These are phyloP conservation scores for Drosophila heteroneura DNA, from an alignment of 2,888 invertebrate genomes.

Conservation along the genomic window DNA sequence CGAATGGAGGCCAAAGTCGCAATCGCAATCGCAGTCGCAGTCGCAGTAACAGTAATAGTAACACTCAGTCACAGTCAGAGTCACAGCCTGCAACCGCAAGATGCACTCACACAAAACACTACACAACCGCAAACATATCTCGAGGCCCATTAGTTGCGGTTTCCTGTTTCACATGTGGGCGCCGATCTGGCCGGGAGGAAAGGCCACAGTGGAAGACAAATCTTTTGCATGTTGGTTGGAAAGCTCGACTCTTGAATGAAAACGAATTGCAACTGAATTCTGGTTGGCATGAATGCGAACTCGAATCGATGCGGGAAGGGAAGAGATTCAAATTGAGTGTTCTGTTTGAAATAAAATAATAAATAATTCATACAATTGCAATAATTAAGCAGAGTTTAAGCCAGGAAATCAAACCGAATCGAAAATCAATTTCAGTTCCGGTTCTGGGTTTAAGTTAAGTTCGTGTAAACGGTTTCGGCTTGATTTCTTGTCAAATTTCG, in stretches of 20 bases:
- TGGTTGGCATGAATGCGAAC: too few species aligned
- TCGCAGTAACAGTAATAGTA: conserved; percentile 3
- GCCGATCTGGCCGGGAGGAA: conserved; percentile 27
- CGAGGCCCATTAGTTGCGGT: conserved; percentile 54
- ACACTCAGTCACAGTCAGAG: background rate
- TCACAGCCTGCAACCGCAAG: conserved; percentile 23
- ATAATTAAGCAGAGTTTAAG: background rate
- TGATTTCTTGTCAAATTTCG: background rate
- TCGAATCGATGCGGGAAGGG: too few species aligned
- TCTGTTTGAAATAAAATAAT: background rate
- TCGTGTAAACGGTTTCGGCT: background rate
- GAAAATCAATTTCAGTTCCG: background rate
- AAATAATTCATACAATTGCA: background rate
- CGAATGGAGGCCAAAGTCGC: conserved; percentile 49
- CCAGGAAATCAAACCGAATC: background rate
- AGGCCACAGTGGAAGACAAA: conserved; percentile 22
- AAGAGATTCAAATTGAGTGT: background rate
- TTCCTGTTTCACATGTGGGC: conserved; percentile 48
- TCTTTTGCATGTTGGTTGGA: conserved; percentile 22
- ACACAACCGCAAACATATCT: conserved; percentile 10
- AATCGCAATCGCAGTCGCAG: conserved; percentile 13
- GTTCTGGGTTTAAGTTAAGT: background rate
- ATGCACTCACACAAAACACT: conserved; percentile 10
- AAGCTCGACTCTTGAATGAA: conserved; percentile 16
- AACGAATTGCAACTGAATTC: conserved; percentile 2